Conservation (phyloP, 2,797 vertebrate genomes). For the Rhinophrynus dorsalis region DNA sequence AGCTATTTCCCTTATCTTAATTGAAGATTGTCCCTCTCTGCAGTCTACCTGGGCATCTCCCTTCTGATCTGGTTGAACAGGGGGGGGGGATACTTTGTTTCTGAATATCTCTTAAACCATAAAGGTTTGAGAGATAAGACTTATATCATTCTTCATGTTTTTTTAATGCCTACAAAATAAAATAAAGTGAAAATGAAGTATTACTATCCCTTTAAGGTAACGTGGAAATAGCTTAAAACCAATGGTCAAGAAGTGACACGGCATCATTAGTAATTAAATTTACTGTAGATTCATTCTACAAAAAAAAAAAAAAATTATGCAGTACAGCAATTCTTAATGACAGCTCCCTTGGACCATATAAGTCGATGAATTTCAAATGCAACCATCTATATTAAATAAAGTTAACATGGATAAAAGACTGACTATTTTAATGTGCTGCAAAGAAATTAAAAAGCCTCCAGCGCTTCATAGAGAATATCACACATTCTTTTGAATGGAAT, state of each 20-base stretch:
- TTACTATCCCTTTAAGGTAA: too few relatives aligned
- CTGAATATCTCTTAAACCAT: too few relatives aligned
- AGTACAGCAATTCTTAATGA: conserved; percentile 59
- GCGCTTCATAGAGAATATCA: conserved; percentile 60
- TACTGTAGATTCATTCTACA: conserved; percentile 29
- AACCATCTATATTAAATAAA: conserved; percentile 70
- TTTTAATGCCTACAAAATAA: too few relatives aligned
- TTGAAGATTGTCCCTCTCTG: too few relatives aligned
- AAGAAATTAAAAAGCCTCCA: conserved; percentile 67
- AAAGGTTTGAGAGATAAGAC: too few relatives aligned
- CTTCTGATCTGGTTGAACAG: too few relatives aligned
- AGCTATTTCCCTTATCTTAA: too few relatives aligned
- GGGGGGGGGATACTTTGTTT: too few relatives aligned
- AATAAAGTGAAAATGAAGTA: too few relatives aligned
- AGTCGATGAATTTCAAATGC: conserved; percentile 65
- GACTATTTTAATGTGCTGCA: conserved; percentile 65
- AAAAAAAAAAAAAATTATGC: background rate
- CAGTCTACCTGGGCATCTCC: too few relatives aligned
- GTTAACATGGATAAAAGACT: conserved; percentile 66
- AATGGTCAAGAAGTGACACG: conserved; percentile 53
- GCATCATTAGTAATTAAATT: conserved; percentile 56
- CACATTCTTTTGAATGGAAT: conserved; percentile 58
- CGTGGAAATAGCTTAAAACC: conserved; percentile 55
- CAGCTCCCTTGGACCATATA: conserved; percentile 57
- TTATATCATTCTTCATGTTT: too few relatives aligned